Evolutionary conservation across 2,113 vertebrate species (phyloP).

Genomic region (Mormyrus lacerda): DNA sequence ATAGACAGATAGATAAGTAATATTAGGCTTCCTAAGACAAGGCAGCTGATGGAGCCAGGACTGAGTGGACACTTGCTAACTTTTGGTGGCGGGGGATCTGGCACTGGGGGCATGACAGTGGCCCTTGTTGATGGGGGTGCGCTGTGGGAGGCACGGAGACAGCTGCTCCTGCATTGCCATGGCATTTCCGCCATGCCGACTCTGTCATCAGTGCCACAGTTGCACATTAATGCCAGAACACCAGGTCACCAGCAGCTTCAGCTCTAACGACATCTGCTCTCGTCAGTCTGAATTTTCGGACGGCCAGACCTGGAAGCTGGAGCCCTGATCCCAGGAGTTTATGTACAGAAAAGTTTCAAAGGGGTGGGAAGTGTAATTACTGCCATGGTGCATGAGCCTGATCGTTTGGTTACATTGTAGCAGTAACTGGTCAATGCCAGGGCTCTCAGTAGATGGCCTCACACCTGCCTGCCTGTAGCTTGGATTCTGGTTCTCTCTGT

Average conservation of each 20-base stretch:
- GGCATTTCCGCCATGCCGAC: background rate
- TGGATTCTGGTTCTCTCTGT: background rate
- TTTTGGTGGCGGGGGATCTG: background rate
- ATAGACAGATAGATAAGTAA: background rate
- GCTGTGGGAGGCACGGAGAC: background rate
- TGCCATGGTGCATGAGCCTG: background rate
- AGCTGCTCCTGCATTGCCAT: background rate
- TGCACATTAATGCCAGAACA: background rate
- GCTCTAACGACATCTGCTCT: background rate
- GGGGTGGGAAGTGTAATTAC: background rate
- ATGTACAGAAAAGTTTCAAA: background rate
- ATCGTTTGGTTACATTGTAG: background rate
- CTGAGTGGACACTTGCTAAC: background rate
- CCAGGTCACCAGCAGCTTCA: background rate
- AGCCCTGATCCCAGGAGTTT: background rate
- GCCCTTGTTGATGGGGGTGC: background rate
- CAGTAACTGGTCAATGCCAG: background rate
- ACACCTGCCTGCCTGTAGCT: background rate
- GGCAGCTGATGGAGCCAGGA: background rate
- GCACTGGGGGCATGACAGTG: background rate
- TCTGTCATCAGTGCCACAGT: background rate
- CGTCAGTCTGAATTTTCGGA: background rate
- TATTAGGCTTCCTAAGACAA: background rate
- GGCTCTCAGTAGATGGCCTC: background rate
- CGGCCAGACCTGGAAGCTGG: background rate